Evolutionary conservation across 2,113 vertebrate species (phyloP), one percentile per base, ranked within the genome.

Genomic region (human (Homo sapiens)): DNA sequence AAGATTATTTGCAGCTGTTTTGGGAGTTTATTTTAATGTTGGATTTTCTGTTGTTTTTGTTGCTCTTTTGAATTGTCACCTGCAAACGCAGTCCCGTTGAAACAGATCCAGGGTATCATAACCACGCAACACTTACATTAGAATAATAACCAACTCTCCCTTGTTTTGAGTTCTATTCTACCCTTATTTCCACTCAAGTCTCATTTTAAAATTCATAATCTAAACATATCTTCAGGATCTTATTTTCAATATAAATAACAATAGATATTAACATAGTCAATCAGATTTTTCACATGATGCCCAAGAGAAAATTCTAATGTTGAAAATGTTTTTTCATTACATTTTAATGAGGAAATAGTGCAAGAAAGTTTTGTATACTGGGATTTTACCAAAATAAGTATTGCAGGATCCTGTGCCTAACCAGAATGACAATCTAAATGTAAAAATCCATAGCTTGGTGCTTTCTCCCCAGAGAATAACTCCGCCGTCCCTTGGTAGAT

Each of bases 341-440:
- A 95, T 98, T 98, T 98, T 97, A 97, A 98, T 96, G 61, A 61
- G 70, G 94, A 95, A 97, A 96, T 96, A 92, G 96, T 79, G 78
- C 55, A 95, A 97, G 94, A 98, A 98, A 94, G 3, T 98, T 70
- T 93, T 98, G 68, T 87, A 72, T 95, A 97, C 98, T 93, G 88
- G 96, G 80, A 94, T 18, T 81, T 72, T 78, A 97, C 86, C 96
- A 96, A 97, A 97, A 79, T 78, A 68, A 97, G 57, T 32, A 38
- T 95, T 91, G 75, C 48, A 96, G 83, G 82, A 95, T 90, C n/a
- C 52, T 79, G 11, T 96, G 30, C 72, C 61, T 91, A 11, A 81
- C 9, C 66, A 87, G 1, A 3, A 55, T 73, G 96, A 97, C 96
- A 61, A 94, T 82, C 14, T 94, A 82, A 94, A 43, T 48, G 25